Evolutionary conservation across 2,113 vertebrate genomes (phyloP), one percentile per base, ranked within the genome.

Genomic region (Rhizomys pruinosus): DNA sequence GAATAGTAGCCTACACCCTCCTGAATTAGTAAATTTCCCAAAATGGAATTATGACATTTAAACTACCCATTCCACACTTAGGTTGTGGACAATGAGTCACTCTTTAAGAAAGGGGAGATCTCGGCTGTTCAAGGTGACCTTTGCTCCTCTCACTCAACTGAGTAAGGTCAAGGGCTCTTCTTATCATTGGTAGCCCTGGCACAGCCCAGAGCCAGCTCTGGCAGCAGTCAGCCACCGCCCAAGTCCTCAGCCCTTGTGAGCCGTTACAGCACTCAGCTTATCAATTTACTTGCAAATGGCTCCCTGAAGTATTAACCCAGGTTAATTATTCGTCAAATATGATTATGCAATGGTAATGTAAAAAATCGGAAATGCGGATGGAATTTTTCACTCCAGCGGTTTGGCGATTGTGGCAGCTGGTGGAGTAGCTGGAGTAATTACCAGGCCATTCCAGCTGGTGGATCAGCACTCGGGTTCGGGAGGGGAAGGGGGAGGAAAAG

Each of bases 261-360:
- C 92, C 73, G 95, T 97, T 97, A 97, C 97, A 98, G 98, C 97
- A 97, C 97, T 98, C 97, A 92, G 97, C 98, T 98, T 98, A 99
- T 98, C 98, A 98, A 98, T 98, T 98, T 98, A 98, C 98, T 98
- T 98, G 98, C 98, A 98, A 98, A 98, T 98, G 97, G 97, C 95
- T 98, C 98, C 98, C 98, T 98, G 97, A 98, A 98, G 98, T 98
- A 98, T 98, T 98, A 98, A 98, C 98, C 98, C 96, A 97, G 98
- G 98, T 99, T 99, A 98, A 99, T 99, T 99, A 99, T 99, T 99
- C 98, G 97, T 98, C 98, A 99, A 98, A 99, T 99, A 98, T 98
- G 99, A 98, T 99, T 99, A 99, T 98, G 98, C 98, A 98, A 98
- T 97, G 98, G 98, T 98, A 99, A 99, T 98, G 98, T 98, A 98